Percentiles rank a stretch among this genome's conserved stretches.
These are phyloP conservation scores for Endomychus coccineus DNA, from an alignment of 2,888 invertebrate species.

Conservation along the genomic window DNA sequence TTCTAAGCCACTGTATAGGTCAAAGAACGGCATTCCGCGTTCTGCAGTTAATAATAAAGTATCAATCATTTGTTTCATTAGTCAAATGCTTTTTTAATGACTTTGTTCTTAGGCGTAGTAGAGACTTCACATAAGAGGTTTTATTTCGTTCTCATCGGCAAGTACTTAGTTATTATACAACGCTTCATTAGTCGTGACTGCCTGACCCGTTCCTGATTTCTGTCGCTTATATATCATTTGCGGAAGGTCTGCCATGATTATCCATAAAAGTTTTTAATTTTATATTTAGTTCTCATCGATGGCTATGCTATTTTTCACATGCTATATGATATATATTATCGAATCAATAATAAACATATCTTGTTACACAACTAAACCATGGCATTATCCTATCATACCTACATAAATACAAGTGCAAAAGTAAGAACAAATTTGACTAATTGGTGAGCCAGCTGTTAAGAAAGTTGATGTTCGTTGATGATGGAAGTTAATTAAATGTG, in stretches of 20 bases:
- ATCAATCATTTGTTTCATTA: conserved; percentile 42
- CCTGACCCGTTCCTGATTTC: conserved; percentile 3
- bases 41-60: conserved; percentile 31
- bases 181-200: conserved; percentile 5
- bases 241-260: not conserved
- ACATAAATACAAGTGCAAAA: too few species aligned
- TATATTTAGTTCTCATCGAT: too few species aligned
- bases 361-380: too few species aligned
- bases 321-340: too few species aligned
- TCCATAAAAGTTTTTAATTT: too few species aligned
- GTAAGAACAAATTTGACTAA: too few species aligned
- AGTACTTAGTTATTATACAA: conserved; percentile 17
- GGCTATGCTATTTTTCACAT: too few species aligned
- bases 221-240: not conserved
- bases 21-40: conserved; percentile 31
- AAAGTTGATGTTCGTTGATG: too few species aligned
- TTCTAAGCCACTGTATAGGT: conserved; percentile 17
- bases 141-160: conserved; percentile 15
- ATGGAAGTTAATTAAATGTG: too few species aligned
- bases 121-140: conserved; percentile 17
- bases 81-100: conserved; percentile 41
- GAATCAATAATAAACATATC: too few species aligned
- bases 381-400: too few species aligned
- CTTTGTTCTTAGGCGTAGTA: conserved; percentile 30
- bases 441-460: too few species aligned